Base-by-base conservation (phyloP, 2,888 invertebrate genomes). In the Rosalia funebris region DNA sequence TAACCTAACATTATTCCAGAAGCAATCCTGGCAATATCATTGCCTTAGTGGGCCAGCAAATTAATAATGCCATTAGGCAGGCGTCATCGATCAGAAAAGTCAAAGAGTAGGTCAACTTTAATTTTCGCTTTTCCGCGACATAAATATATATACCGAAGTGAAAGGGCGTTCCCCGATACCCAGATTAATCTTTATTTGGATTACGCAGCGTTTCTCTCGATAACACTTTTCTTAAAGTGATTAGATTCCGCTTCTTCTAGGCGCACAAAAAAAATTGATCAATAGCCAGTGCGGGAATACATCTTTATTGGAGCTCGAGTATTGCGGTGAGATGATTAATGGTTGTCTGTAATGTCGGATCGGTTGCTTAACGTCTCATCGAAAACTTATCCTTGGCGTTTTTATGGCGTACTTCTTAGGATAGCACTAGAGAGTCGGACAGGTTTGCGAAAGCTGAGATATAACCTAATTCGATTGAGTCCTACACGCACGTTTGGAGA, bases 311-410 rank as follows among this genome's bases (percentile, higher is more conserved):
- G 15, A 31, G 31, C 31, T 46, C 15, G 5, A 25, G 32, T 1
- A 12, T 46, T 32, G 25, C 25, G 15, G 45, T n/a, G 25, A 46
- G 25, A 46, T 46, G 45, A 46, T 46, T 31, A 46, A 46, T 46
- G n/a, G 31, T 5, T 14, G 15, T 31, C 12, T 9, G 17, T 14
- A 32, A 31, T 2, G 15, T 46, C 9, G 10, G 45, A 46, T 31
- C 32, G 25, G 10, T 31, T 15, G 15, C 7, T 25, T 25, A 25
- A 32, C 32, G 31, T 15, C 15, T 32, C 45, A 15, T 15, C 45
- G 45, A 46, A 15, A 31, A 31, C 31, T 46, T 14, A n/a, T 15
- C 15, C n/a, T 44, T n/a, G n/a, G n/a, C n/a, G 44, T 44, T 20
- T 44, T 44, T 44, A n/a, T n/a, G n/a, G n/a, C n/a, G n/a, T n/a